Percentiles rank a stretch among this genome's conserved stretches.
Evolutionary conservation across 2,797 vertebrate genomes (phyloP).

Genomic region (Falco concolor): DNA sequence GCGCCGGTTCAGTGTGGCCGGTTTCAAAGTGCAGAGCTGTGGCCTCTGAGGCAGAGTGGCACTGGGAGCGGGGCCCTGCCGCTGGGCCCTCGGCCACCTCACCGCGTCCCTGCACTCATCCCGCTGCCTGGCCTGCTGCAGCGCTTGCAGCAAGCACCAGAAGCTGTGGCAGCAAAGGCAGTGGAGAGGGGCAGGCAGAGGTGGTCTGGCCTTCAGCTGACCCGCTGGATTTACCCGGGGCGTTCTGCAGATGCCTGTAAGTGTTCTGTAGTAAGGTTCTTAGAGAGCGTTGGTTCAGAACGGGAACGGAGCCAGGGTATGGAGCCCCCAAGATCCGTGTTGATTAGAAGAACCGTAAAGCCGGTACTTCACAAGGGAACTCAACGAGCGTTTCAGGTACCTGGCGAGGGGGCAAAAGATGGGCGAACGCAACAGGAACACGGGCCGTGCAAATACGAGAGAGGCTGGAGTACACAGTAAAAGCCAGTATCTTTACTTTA

Average conservation of each 20-base stretch:
- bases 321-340: accelerated
- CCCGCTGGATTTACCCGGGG: accelerated
- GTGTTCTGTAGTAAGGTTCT: neutral
- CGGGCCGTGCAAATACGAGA: slow-evolving; percentile 73
- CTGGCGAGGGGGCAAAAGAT: neutral
- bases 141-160: neutral
- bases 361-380: accelerated
- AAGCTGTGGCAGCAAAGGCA: neutral
- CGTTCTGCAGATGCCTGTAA: too few species aligned
- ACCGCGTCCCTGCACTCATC: too few species aligned
- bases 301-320: accelerated
- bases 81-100: accelerated
- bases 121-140: too few species aligned
- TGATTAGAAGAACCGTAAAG: accelerated
- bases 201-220: neutral
- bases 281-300: accelerated
- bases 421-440: accelerated
- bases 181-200: accelerated
- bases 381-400: accelerated
- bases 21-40: accelerated
- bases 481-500: slow-evolving; percentile 99
- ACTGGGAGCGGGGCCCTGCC: neutral
- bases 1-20: accelerated
- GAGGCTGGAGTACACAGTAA: slow-evolving; percentile 89
- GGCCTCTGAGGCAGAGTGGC: neutral